phyloP scores from a whole-genome alignment of 2,797 vertebrate species.

The Arrhamphus sclerolepis region DNA sequence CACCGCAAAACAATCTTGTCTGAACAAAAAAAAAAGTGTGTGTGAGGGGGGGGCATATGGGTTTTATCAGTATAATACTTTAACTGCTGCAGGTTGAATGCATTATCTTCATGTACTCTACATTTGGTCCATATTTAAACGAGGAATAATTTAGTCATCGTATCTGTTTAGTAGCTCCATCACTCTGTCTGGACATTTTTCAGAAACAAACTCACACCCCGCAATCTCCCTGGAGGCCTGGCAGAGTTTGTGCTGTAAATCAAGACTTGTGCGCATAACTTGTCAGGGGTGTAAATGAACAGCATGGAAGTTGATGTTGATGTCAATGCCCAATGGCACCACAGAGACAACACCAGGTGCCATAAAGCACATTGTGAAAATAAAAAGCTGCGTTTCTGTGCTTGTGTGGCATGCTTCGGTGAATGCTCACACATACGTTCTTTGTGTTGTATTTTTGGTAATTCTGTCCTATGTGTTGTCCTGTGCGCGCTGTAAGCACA shows the following conservation, averaged over 20 bases:
- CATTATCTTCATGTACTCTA: slow-evolving; percentile 1
- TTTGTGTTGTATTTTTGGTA: not conserved
- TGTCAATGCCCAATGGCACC: slow-evolving; percentile 57
- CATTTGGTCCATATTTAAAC: slow-evolving; percentile 13
- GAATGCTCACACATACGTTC: not conserved
- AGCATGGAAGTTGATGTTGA: slow-evolving; percentile 69
- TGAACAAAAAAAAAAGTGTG: slow-evolving; percentile 17
- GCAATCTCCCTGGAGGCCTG: slow-evolving; percentile 57
- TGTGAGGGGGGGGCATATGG: slow-evolving; percentile 46
- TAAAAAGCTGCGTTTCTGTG: slow-evolving; percentile 56
- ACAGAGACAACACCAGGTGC: slow-evolving; percentile 44
- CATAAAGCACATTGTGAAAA: slow-evolving; percentile 54
- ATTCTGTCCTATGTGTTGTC: no score
- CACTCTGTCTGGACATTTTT: slow-evolving; percentile 41
- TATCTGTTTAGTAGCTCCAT: slow-evolving; percentile 44
- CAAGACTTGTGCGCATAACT: slow-evolving; percentile 56
- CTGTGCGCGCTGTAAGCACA: no score
- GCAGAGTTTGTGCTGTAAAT: slow-evolving; percentile 66
- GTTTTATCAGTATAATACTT: slow-evolving; percentile 30
- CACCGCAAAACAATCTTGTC: slow-evolving; percentile 32
- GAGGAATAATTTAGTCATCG: slow-evolving; percentile 40
- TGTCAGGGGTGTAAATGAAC: slow-evolving; percentile 81
- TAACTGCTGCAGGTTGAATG: slow-evolving; percentile 13
- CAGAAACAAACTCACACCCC: slow-evolving; percentile 59
- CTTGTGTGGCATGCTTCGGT: slow-evolving; percentile 11